Evolutionary conservation across 2,113 vertebrate genomes (phyloP).

Genomic region (Cephalopterus ornatus): DNA sequence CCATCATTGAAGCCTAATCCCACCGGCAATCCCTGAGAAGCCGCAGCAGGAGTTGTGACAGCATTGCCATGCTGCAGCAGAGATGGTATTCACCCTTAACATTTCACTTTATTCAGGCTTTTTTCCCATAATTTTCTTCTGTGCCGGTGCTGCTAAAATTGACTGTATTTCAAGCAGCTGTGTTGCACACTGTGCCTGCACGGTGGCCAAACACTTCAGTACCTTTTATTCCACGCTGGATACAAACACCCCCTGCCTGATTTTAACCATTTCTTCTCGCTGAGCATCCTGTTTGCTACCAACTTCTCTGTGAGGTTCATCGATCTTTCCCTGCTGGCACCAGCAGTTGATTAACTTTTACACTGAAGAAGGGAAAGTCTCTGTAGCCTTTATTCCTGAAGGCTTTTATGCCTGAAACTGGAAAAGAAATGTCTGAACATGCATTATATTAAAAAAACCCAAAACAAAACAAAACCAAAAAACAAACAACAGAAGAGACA

Average conservation of each 20-base stretch:
- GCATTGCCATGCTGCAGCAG: not conserved
- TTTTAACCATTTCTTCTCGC: not conserved
- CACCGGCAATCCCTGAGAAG: rapidly evolving
- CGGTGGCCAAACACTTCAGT: not conserved
- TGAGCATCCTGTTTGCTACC: not conserved
- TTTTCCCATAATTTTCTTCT: not conserved
- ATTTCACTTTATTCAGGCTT: not conserved
- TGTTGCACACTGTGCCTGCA: not conserved
- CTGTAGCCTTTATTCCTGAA: not conserved
- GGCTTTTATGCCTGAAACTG: not conserved
- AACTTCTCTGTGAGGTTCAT: rapidly evolving
- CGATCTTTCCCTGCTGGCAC: not conserved
- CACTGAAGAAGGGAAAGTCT: not conserved
- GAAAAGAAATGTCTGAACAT: not conserved
- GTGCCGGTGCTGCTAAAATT: not conserved
- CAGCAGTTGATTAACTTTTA: not conserved
- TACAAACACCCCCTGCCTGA: not conserved
- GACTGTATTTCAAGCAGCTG: not conserved
- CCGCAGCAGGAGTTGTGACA: not conserved
- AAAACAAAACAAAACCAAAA: not conserved
- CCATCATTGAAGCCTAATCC: not conserved
- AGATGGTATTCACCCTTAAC: not conserved
- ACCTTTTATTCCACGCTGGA: not conserved
- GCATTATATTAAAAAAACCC: not conserved
- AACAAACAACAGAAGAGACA: not conserved